A percentile compares a stretch with the other conserved stretches of the same genome.
Conservation (phyloP, 2,797 vertebrate species). For the Phalloptychus januarius region DNA sequence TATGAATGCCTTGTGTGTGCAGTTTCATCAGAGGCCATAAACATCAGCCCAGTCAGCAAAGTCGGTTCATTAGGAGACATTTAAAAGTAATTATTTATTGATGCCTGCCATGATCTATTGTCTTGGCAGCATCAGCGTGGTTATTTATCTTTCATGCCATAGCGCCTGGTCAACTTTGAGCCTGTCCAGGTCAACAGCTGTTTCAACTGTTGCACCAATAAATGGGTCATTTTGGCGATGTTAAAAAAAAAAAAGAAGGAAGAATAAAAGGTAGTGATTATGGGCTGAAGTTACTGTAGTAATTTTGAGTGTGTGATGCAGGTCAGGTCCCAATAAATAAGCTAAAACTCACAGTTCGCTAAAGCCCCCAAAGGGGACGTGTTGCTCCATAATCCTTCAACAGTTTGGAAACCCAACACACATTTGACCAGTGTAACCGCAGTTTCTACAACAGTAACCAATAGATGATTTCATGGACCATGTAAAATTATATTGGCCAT, state of each 20-base stretch:
- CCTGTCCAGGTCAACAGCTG: conserved; percentile 72
- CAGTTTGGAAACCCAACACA: conserved; percentile 58
- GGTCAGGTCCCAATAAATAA: neutral
- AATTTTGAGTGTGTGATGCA: neutral
- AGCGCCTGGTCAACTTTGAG: conserved; percentile 52
- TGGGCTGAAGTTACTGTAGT: neutral
- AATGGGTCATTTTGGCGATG: conserved; percentile 43
- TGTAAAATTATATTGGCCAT: conserved; percentile 77
- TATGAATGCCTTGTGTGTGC: conserved; percentile 77
- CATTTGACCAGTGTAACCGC: conserved; percentile 65
- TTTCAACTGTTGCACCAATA: conserved; percentile 68
- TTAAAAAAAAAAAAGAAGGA: conserved; percentile 17
- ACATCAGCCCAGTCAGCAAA: conserved; percentile 82
- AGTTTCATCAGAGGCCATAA: conserved; percentile 79
- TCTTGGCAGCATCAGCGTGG: conserved; percentile 58
- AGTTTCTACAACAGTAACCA: conserved; percentile 55
- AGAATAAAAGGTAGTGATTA: conserved; percentile 8
- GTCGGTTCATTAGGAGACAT: conserved; percentile 83
- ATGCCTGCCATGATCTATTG: conserved; percentile 82
- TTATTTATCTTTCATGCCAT: conserved; percentile 69
- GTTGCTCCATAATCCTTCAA: conserved; percentile 43
- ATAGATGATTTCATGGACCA: conserved; percentile 70
- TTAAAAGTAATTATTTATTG: conserved; percentile 88
- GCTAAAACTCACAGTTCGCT: neutral
- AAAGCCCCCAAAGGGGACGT: conserved; percentile 1